Base-by-base conservation (phyloP, 1,140 invertebrate species). In the Drosophila nikananu region DNA sequence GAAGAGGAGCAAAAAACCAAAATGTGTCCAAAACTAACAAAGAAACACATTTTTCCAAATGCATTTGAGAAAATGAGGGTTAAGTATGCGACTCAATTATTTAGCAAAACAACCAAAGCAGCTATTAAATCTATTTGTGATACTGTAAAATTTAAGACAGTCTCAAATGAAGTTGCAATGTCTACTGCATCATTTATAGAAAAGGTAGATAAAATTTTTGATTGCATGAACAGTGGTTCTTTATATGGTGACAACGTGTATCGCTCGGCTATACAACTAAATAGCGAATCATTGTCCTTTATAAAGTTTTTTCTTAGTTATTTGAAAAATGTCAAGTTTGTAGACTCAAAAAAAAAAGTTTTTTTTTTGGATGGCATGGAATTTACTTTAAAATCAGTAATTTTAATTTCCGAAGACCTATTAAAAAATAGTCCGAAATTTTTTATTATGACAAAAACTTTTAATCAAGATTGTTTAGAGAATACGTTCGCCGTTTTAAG, bases 301-400 rank as follows among this genome's bases (percentile, higher is more conserved):
- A 59, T 59, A 0, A 59, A 59, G 15, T 59, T 27, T 41, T 59
- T 27, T 27, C 39, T 42, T 13, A 42, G 8, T 59, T 19, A 59
- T 41, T 2, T 59, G 1, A 41, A 59, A 41, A 35, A 27, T 27
- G n/a, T 27, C 1, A 27, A 58, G 9, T 41, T 58, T 39, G 55
- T 41, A 27, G 10, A 32, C 30, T 32, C 10, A 35, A 32, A 32
- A 32, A 32, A 32, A 32, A 32, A 9, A 2, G 8, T 9, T 2
- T 32, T 10, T 12, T 32, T 32, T 32, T 32, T 32, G 0, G 1
- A 32, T 35, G 12, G 32, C 30, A 10, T 35, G 12, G 32, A 35
- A 35, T 35, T 35, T 35, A 13, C 32, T 35, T 35, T 35, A 5
- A 35, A 35, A 35, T 35, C 32, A 4, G 10, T 35, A 35, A 27